phyloP scores from a whole-genome alignment of 2,113 vertebrate genomes.

The Pogona vitticeps region DNA sequence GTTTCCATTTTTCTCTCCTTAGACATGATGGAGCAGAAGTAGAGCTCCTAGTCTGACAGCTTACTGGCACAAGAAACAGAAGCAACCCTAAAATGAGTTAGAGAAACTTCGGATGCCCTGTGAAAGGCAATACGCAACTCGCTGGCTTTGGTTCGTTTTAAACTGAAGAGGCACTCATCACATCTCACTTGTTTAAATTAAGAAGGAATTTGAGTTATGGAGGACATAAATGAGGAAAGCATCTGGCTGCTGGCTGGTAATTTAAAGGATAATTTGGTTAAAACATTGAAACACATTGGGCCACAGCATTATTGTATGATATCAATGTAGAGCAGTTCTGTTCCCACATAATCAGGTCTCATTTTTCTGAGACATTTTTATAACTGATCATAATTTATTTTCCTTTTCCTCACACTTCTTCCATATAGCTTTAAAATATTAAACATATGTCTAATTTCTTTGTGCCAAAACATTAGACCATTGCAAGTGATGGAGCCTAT shows the following conservation, averaged over 20 bases:
- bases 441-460: slow-evolving; percentile 15
- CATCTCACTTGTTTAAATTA: slow-evolving; percentile 68
- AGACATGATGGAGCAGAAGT: not conserved
- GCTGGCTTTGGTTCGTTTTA: slow-evolving; percentile 58
- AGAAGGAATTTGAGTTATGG: slow-evolving; percentile 64
- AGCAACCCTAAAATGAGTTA: not conserved
- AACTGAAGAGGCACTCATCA: slow-evolving; percentile 58
- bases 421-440: slow-evolving; percentile 44
- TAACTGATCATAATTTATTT: slow-evolving; percentile 49
- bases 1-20: not conserved
- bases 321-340: slow-evolving; percentile 64
- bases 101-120: slow-evolving; percentile 13
- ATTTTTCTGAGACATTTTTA: slow-evolving; percentile 49
- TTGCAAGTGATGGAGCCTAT: not conserved
- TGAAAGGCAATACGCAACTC: slow-evolving; percentile 39
- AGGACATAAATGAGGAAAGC: slow-evolving; percentile 64
- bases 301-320: slow-evolving; percentile 58
- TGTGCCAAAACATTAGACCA: not conserved
- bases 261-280: slow-evolving; percentile 73
- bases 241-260: slow-evolving; percentile 67
- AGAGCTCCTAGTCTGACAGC: not conserved
- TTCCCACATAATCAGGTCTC: slow-evolving; percentile 47
- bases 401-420: slow-evolving; percentile 41
- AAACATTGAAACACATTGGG: slow-evolving; percentile 61
- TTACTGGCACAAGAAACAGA: slow-evolving; percentile 31